phyloP scores from a whole-genome alignment of 2,888 invertebrate species.

The Schizotus pectinicornis region DNA sequence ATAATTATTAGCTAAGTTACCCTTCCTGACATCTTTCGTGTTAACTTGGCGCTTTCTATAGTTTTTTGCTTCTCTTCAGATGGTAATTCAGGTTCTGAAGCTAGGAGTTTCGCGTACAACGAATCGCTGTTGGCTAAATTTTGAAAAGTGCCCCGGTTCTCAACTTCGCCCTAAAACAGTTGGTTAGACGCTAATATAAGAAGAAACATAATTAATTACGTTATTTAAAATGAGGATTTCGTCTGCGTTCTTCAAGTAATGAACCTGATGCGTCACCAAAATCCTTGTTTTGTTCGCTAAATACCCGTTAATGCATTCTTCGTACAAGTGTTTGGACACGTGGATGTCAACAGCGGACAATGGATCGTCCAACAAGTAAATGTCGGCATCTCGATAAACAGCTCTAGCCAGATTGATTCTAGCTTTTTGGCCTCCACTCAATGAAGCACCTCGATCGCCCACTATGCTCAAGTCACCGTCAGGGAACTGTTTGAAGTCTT shows the following conservation, averaged over 20 bases:
- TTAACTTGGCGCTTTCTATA: constrained; percentile 41
- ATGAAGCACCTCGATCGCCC: constrained; percentile 79
- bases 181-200: constrained; percentile 35
- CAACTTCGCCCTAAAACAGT: constrained; percentile 57
- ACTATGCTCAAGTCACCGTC: constrained; percentile 78
- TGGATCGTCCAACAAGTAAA: constrained; percentile 85
- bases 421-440: constrained; percentile 85
- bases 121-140: constrained; percentile 58
- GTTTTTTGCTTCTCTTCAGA: constrained; percentile 51
- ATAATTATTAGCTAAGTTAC: constrained; percentile 35
- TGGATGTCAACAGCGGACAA: constrained; percentile 85
- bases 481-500: constrained; percentile 75
- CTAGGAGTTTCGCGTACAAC: constrained; percentile 61
- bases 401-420: constrained; percentile 74
- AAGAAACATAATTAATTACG: constrained; percentile 57
- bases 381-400: constrained; percentile 73
- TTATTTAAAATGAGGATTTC: constrained; percentile 69
- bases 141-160: constrained; percentile 59
- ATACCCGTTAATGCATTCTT: constrained; percentile 75
- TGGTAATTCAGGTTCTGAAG: constrained; percentile 51
- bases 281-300: constrained; percentile 73
- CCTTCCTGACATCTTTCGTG: constrained; percentile 49
- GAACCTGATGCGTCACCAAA: constrained; percentile 87
- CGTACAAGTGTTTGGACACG: constrained; percentile 79
- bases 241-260: constrained; percentile 74